phyloP scores from a whole-genome alignment of 2,113 vertebrate species.

The Trachemys scripta region DNA sequence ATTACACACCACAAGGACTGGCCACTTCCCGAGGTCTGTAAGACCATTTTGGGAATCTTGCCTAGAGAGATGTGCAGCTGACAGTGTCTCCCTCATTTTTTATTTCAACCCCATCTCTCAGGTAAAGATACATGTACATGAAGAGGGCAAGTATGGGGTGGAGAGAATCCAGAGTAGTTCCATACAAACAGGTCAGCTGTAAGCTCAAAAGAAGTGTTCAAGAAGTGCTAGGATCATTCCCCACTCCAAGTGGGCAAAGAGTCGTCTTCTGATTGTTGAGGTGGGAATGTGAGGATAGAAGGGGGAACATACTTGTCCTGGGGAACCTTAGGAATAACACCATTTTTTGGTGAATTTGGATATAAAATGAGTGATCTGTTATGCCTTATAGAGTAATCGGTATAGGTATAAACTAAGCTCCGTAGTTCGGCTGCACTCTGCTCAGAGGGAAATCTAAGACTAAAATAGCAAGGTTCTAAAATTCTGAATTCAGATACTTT shows the following conservation, averaged over 20 bases:
- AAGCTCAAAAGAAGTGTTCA: neutral
- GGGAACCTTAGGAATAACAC: neutral
- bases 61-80: neutral
- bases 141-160: rapidly evolving
- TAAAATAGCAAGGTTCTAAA: neutral
- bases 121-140: neutral
- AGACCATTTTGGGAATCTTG: neutral
- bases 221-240: neutral
- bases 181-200: neutral
- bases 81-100: neutral
- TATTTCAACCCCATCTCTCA: neutral
- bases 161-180: neutral
- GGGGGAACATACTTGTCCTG: neutral
- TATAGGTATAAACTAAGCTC: neutral
- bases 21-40: neutral
- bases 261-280: neutral
- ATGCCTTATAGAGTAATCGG: neutral
- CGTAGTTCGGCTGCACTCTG: neutral
- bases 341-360: neutral
- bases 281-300: neutral
- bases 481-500: neutral
- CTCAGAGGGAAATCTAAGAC: neutral
- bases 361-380: neutral
- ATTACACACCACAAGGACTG: neutral
- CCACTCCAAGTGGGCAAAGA: neutral